Conservation (phyloP, 2,888 invertebrate genomes). For the Diarsia brunnea region DNA sequence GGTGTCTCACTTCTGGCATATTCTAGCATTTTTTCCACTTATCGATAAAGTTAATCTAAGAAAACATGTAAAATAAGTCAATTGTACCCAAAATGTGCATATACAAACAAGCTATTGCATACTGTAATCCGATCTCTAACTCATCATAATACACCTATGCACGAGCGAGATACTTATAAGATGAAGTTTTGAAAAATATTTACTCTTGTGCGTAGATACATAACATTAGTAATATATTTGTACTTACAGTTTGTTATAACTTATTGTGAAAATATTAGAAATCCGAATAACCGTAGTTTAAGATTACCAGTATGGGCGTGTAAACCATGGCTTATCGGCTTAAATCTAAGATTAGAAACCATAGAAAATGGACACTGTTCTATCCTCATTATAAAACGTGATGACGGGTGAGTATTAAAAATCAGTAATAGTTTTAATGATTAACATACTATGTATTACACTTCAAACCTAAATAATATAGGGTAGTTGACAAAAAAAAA, state of each 20-base stretch:
- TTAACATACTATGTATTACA: slow-evolving; percentile 31
- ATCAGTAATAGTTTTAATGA: slow-evolving; percentile 35
- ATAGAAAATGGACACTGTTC: slow-evolving; percentile 5
- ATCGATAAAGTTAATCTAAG: background rate
- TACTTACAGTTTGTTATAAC: slow-evolving; percentile 21
- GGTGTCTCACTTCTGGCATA: background rate
- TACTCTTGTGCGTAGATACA: slow-evolving; percentile 39
- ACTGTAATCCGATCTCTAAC: background rate
- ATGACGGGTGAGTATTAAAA: slow-evolving; percentile 9
- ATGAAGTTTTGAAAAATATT: slow-evolving; percentile 40
- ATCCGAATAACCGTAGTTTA: slow-evolving; percentile 28
- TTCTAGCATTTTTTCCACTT: background rate
- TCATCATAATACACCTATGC: slow-evolving; percentile 23
- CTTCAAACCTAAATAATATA: slow-evolving; percentile 24
- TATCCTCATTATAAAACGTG: slow-evolving; percentile 7
- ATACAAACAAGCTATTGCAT: background rate
- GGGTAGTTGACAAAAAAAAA: too few relatives aligned
- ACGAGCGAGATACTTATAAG: slow-evolving; percentile 12
- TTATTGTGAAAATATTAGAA: slow-evolving; percentile 42
- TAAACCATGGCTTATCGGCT: slow-evolving; percentile 12
- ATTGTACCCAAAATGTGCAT: background rate
- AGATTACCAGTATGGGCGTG: slow-evolving; percentile 15
- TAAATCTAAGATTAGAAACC: slow-evolving; percentile 6
- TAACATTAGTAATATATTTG: slow-evolving; percentile 49
- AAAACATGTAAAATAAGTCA: background rate